A percentile compares a stretch with the other conserved stretches of the same genome.
These are phyloP conservation scores for Ammodytes dubius DNA, from an alignment of 2,113 vertebrate genomes.

Conservation along the genomic window DNA sequence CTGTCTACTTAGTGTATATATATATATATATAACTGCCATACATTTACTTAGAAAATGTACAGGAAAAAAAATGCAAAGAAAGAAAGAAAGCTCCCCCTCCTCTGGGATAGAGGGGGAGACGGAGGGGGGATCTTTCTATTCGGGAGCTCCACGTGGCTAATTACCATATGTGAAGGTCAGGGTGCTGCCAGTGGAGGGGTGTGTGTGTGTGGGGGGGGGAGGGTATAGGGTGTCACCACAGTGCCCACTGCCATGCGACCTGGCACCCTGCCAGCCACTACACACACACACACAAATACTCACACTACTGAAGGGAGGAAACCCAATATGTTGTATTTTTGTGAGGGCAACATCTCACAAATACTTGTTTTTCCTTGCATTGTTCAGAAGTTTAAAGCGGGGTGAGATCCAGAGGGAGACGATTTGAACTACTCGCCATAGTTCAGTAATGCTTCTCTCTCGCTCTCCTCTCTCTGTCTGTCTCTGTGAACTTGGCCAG, in stretches of 20 bases:
- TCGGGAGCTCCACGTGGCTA: constrained; percentile 90
- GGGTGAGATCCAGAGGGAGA: constrained; percentile 48
- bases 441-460: constrained; percentile 60
- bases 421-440: constrained; percentile 70
- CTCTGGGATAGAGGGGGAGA: constrained; percentile 74
- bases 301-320: constrained; percentile 76
- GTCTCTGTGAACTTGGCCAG: constrained; percentile 51
- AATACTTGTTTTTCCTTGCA: constrained; percentile 52
- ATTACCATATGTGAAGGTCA: constrained; percentile 96
- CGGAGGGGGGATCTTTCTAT: constrained; percentile 72
- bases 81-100: constrained; percentile 52
- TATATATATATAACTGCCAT: neutral
- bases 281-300: constrained; percentile 41
- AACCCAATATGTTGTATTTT: constrained; percentile 69
- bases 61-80: neutral
- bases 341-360: constrained; percentile 34
- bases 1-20: constrained; percentile 22
- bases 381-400: constrained; percentile 43
- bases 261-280: constrained; percentile 87
- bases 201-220: constrained; percentile 48
- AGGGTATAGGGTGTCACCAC: constrained; percentile 79
- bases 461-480: constrained; percentile 31
- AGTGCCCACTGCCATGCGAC: constrained; percentile 74
- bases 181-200: constrained; percentile 78
- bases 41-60: constrained; percentile 19